These are phyloP conservation scores for Mus spretus DNA, from an alignment of 2,797 vertebrate genomes.

Conservation along the genomic window DNA sequence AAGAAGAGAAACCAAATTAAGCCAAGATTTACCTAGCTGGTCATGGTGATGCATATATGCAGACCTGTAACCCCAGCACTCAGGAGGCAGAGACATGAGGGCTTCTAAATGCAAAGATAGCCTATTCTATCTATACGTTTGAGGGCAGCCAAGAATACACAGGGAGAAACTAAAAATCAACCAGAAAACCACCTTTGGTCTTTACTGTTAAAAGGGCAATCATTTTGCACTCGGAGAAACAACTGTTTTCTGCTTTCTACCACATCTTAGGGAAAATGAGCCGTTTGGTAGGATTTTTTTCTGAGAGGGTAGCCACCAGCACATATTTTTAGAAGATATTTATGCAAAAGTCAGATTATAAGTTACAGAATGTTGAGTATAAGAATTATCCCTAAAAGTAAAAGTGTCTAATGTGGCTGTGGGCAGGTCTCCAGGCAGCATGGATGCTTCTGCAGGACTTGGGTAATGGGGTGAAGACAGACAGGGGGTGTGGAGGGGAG, in stretches of 20 bases:
- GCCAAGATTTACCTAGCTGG: background rate
- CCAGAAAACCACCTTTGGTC: background rate
- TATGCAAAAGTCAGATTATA: slow-evolving; percentile 82
- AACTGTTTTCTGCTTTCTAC: background rate
- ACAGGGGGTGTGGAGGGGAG: background rate
- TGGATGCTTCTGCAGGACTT: background rate
- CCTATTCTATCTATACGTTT: background rate
- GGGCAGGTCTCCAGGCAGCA: background rate
- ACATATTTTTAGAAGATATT: slow-evolving; percentile 79
- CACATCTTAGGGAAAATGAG: slow-evolving; percentile 63
- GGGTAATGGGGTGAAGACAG: background rate
- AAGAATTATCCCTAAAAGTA: slow-evolving; percentile 76
- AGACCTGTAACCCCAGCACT: background rate
- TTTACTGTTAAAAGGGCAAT: background rate
- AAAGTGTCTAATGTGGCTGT: slow-evolving; percentile 46
- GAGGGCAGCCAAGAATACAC: background rate
- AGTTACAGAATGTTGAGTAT: slow-evolving; percentile 78
- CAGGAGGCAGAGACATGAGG: background rate
- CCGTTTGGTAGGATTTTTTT: slow-evolving; percentile 76
- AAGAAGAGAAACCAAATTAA: background rate
- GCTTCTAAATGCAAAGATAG: background rate
- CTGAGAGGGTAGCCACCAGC: slow-evolving; percentile 69
- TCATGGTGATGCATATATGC: background rate
- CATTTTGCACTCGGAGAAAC: background rate
- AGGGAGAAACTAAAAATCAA: background rate